Percentiles rank a stretch among this genome's conserved stretches.
Evolutionary conservation across 1,140 invertebrate genomes (phyloP).

Genomic region (Antheraea pernyi): DNA sequence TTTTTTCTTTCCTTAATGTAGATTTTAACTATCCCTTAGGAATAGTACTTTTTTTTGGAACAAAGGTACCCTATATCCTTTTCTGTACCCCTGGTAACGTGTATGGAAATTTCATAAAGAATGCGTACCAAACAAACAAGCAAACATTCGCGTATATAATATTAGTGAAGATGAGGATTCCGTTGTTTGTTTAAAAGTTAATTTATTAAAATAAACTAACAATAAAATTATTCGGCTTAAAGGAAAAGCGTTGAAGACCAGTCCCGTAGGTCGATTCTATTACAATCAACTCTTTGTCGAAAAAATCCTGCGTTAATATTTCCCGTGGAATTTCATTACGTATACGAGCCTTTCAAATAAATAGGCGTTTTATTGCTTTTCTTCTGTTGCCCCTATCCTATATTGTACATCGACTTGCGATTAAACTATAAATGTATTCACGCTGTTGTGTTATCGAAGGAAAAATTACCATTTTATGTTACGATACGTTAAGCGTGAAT

Average conservation of each 20-base stretch:
- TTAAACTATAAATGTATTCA: conserved; percentile 36
- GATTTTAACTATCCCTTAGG: no score
- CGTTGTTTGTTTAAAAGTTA: no score
- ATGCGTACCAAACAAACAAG: no score
- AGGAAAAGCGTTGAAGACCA: neutral
- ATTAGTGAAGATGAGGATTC: no score
- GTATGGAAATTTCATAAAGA: no score
- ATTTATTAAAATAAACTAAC: no score
- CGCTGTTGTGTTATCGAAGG: neutral
- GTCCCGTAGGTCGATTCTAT: conserved; percentile 18
- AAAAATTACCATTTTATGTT: conserved; percentile 1
- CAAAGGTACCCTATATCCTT: no score
- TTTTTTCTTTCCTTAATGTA: no score
- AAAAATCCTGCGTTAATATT: conserved; percentile 74
- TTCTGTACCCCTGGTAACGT: no score
- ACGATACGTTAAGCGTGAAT: neutral
- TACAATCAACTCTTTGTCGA: conserved; percentile 61
- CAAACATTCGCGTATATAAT: no score
- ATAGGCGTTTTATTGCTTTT: conserved; percentile 71
- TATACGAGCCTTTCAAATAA: conserved; percentile 60
- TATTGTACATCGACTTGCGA: conserved; percentile 48
- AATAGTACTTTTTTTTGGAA: no score
- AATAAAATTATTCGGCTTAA: neutral
- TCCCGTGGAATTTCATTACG: conserved; percentile 70
- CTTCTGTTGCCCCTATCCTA: conserved; percentile 45